A percentile compares a stretch with the other conserved stretches of the same genome.
Conservation (phyloP, 2,113 vertebrate species). For the Synodontis membranacea region DNA sequence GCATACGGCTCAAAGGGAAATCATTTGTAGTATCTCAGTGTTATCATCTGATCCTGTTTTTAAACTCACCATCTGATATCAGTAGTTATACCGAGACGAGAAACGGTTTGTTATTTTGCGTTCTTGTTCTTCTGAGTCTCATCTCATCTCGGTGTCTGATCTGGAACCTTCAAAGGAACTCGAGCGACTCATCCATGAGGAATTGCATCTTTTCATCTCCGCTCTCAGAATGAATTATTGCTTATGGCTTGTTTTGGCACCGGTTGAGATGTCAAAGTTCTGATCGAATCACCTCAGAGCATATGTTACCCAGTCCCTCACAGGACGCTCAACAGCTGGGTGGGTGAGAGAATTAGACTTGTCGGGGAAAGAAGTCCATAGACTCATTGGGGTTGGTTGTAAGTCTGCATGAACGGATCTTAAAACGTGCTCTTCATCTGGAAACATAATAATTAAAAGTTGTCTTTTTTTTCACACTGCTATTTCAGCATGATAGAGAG, state of each 20-base stretch:
- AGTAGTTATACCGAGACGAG: no score
- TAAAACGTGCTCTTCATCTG: background rate
- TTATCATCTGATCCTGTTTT: background rate
- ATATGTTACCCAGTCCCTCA: conserved; percentile 31
- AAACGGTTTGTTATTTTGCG: background rate
- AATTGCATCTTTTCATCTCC: background rate
- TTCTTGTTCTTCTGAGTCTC: background rate
- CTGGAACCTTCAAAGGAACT: background rate
- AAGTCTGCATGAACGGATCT: background rate
- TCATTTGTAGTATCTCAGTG: background rate
- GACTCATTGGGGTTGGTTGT: background rate
- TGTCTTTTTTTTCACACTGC: background rate
- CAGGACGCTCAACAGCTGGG: conserved; percentile 25
- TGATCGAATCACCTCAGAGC: conserved; percentile 17
- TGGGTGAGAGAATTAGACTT: background rate
- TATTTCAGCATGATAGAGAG: background rate
- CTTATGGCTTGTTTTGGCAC: conserved; percentile 24
- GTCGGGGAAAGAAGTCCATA: background rate
- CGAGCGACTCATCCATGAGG: background rate
- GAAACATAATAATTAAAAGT: background rate
- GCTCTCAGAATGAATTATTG: conserved; percentile 15
- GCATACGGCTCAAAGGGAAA: background rate
- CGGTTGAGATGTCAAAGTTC: conserved; percentile 16
- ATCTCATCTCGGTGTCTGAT: background rate
- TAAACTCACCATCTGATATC: background rate